Evolutionary conservation across 2,113 vertebrate genomes (phyloP).

Genomic region (Capra hircus): DNA sequence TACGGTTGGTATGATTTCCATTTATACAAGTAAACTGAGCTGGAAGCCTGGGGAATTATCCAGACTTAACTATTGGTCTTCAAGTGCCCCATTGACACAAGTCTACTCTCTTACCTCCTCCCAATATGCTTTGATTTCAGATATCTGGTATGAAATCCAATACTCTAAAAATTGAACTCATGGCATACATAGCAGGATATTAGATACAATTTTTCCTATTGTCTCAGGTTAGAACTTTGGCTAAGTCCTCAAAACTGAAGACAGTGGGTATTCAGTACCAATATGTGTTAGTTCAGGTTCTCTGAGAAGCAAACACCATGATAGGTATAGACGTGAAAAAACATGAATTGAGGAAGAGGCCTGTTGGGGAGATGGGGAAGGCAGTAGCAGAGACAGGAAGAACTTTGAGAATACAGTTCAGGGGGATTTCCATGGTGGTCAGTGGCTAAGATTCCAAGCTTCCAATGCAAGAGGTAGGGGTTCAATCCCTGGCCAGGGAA

Average conservation of each 20-base stretch:
- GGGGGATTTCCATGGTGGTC: not conserved
- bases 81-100: not conserved
- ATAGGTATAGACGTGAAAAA: rapidly evolving
- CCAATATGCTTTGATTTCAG: not conserved
- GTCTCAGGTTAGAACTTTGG: not conserved
- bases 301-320: conserved; percentile 6
- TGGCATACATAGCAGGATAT: not conserved
- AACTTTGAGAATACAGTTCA: not conserved
- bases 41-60: not conserved
- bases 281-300: not conserved
- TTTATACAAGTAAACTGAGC: not conserved
- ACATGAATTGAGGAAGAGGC: not conserved
- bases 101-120: not conserved
- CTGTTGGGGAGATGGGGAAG: not conserved
- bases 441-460: not conserved
- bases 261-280: not conserved
- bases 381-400: not conserved
- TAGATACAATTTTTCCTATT: not conserved
- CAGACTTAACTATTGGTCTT: not conserved
- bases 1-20: not conserved
- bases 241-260: not conserved
- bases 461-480: not conserved
- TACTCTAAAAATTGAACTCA: not conserved
- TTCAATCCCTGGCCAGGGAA: not conserved
- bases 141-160: not conserved